Percentiles rank a stretch among this genome's conserved stretches.
Evolutionary conservation across 2,888 invertebrate genomes (phyloP).

Genomic region (Galerucella calmariensis): DNA sequence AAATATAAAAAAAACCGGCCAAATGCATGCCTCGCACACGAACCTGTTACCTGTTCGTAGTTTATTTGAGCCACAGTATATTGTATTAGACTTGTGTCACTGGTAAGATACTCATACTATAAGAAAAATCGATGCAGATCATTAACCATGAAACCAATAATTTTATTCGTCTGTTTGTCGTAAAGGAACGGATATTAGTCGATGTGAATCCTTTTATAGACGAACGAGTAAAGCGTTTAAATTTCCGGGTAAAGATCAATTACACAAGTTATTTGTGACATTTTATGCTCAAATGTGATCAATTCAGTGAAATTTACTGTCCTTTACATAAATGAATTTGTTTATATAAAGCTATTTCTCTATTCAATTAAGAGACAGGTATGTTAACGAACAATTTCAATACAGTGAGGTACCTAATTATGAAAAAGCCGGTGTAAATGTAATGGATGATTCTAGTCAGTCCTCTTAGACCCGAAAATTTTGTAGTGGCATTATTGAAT

Average conservation of each 20-base stretch:
- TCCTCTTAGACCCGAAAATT: no score
- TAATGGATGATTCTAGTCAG: no score
- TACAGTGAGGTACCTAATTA: no score
- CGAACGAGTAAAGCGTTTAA: constrained; percentile 7
- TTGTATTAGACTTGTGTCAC: background rate
- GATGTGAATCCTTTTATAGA: constrained; percentile 6
- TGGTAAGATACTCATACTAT: background rate
- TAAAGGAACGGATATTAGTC: constrained; percentile 11
- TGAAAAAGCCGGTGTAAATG: no score
- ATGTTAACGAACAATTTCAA: background rate
- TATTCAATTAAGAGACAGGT: no score
- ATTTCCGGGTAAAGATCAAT: constrained; percentile 16
- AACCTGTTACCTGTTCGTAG: no score
- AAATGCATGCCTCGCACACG: no score
- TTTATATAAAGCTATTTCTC: background rate
- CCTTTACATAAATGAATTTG: background rate
- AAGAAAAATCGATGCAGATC: constrained; percentile 22
- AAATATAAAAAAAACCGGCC: no score
- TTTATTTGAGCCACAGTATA: constrained; percentile 3
- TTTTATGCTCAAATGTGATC: constrained; percentile 4
- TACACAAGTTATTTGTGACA: constrained; percentile 11
- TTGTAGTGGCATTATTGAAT: no score
- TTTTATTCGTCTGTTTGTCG: constrained; percentile 9
- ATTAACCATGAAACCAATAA: constrained; percentile 20
- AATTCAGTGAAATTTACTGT: constrained; percentile 1